Evolutionary conservation across 2,888 invertebrate species (phyloP).

Genomic region (Cephus sareptanus): DNA sequence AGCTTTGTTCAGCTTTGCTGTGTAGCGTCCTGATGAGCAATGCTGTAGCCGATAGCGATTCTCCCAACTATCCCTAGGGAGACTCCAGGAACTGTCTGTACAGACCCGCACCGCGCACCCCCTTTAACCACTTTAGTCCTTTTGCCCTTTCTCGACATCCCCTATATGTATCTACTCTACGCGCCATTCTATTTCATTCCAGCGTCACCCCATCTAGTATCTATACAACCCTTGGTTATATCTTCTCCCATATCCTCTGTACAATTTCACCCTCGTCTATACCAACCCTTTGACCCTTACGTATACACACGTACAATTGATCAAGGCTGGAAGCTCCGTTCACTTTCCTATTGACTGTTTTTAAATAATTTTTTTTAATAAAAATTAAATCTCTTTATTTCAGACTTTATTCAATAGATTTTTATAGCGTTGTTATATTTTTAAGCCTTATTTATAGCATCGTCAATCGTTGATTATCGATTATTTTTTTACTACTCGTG

Average conservation of each 20-base stretch:
- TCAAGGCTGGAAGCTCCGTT: not conserved
- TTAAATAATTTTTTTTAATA: not conserved
- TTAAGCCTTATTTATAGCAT: not conserved
- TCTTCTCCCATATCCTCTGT: not conserved
- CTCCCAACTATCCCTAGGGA: conserved; percentile 48
- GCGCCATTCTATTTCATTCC: conserved; percentile 1
- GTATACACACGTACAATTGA: not conserved
- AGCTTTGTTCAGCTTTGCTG: conserved; percentile 53
- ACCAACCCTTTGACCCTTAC: not conserved
- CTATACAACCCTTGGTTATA: not conserved
- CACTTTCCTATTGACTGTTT: not conserved
- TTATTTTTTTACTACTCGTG: not conserved
- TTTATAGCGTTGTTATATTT: not conserved
- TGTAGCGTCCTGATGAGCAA: conserved; percentile 54
- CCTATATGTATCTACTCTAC: not conserved
- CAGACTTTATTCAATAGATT: not conserved
- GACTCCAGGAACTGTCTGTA: conserved; percentile 31
- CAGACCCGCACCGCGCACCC: not conserved
- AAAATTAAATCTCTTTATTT: not conserved
- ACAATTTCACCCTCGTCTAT: not conserved
- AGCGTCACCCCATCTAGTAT: not conserved
- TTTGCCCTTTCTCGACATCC: not conserved
- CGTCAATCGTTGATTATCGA: not conserved
- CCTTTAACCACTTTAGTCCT: not conserved
- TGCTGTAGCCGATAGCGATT: conserved; percentile 54